Evolutionary conservation across 2,113 vertebrate genomes (phyloP), one percentile per base, ranked within the genome.

Genomic region (Nyctibius bracteatus): DNA sequence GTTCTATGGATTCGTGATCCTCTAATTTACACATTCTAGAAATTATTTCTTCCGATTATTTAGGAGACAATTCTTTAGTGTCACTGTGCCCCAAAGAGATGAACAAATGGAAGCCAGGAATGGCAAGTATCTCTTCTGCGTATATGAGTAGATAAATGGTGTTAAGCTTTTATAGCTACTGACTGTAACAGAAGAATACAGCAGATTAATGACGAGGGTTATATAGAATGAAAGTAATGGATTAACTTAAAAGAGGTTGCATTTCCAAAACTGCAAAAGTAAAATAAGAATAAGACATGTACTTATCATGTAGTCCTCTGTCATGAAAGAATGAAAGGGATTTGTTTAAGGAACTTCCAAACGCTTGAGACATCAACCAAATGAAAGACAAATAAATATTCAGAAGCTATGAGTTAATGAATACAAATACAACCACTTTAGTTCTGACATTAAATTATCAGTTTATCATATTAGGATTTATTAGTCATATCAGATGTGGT

Each of bases 81-180:
- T n/a, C 8, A 6, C 12, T 72, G 21, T 75, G 27, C 18, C 57
- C 51, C 43, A 52, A 30, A 55, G 27, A 41, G 21, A 10, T 41
- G 49, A 65, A 5, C 10, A 57, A 71, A 35, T 4, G n/a, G 47
- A 62, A 82, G 27, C 16, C 30, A 74, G 66, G 66, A 57, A 10
- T 14, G 10, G 1, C 23, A 39, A 14, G 8, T 54, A 6, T 33
- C 49, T 74, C 18, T 35, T 23, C 33, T 66, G 55, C 0, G 0
- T 3, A 21, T 57, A 18, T 21, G 41, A 52, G 18, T 10, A 57
- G 33, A 28, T 27, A 10, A 47, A 22, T 15, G 8, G 10, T 66
- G 44, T 41, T 79, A 47, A 58, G 12, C 13, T 58, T 81, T 57
- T 62, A 24, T 39, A 77, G 49, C 35, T 57, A 39, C 28, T 43